Evolutionary conservation across 2,113 vertebrate species (phyloP), one percentile per base, ranked within the genome.

Genomic region (Connochaetes taurinus): DNA sequence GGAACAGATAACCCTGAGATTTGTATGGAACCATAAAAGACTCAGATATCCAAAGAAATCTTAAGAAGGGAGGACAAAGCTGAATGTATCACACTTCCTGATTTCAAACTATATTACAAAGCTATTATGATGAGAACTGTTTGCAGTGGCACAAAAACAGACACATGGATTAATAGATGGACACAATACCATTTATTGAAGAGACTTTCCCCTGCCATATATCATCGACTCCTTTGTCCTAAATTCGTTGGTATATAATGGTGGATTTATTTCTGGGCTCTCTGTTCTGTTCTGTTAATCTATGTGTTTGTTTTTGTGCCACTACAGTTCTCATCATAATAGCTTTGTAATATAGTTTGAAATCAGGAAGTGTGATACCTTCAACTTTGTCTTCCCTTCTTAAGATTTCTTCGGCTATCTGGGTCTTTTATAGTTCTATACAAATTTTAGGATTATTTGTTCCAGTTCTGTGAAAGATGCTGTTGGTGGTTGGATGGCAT

Each of bases 231-330:
- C 10, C 10, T 74, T 74, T 74, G n/a, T 40, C 67, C n/a, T 74
- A 13, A 40, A 6, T 40, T 74, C 0, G 0, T 25, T 40, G 19
- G 67, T 6, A 19, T 74, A 13, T 23, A 74, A 40, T 36, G n/a
- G 67, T 36, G n/a, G 67, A 40, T 74, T 74, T 74, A 74, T 74
- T 74, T 74, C 19, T 74, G 67, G 67, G n/a, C 67, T 74, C 67
- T 74, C 67, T 74, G 6, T 13, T 40, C 67, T 13, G 19, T 74
- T 40, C 19, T 74, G 21, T 74, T 74, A 74, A 74, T 74, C n/a
- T 40, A 1, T 36, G n/a, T 40, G 10, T 6, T 12, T 71, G 67
- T 36, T 71, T 40, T 74, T 40, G 19, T 74, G 19, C n/a, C 19
- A 13, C 19, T 25, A 74, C 5, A 6, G 10, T 74, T 74, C 67